Conservation (phyloP, 2,797 vertebrate species). For the Gymnothorax javanicus region DNA sequence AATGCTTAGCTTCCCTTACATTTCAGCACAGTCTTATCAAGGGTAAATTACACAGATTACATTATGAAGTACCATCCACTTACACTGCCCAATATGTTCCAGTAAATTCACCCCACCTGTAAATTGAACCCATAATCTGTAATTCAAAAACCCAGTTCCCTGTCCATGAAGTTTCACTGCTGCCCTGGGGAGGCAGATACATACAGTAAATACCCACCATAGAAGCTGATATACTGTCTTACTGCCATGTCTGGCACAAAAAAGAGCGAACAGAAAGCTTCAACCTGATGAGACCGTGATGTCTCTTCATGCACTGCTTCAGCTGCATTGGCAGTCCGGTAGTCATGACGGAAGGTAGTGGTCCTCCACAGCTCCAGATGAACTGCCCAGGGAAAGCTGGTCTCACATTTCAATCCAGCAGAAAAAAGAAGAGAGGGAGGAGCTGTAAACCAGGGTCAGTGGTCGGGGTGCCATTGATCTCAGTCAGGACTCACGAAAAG, state of each 20-base stretch:
- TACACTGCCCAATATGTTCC: neutral
- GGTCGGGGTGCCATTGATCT: neutral
- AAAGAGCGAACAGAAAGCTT: neutral
- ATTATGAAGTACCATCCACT: neutral
- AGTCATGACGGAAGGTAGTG: neutral
- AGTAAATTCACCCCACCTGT: neutral
- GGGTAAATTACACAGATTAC: neutral
- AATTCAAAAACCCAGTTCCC: neutral
- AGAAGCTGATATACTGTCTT: neutral
- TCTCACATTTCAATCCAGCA: constrained; percentile 34
- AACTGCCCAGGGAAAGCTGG: constrained; percentile 47
- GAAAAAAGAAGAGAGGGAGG: constrained; percentile 45
- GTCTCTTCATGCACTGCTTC: neutral
- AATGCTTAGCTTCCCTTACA: neutral
- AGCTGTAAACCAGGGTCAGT: neutral
- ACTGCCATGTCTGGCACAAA: neutral
- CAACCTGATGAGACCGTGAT: neutral
- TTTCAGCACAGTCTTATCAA: neutral
- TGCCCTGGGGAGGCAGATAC: neutral
- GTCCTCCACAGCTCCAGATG: neutral
- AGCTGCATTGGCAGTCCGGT: neutral
- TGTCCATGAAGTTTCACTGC: neutral
- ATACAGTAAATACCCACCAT: neutral
- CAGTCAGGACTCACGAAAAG: neutral
- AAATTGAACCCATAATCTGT: neutral